These are phyloP conservation scores for Hypocryptadius cinnamomeus DNA, from an alignment of 2,113 vertebrate species.

Conservation along the genomic window DNA sequence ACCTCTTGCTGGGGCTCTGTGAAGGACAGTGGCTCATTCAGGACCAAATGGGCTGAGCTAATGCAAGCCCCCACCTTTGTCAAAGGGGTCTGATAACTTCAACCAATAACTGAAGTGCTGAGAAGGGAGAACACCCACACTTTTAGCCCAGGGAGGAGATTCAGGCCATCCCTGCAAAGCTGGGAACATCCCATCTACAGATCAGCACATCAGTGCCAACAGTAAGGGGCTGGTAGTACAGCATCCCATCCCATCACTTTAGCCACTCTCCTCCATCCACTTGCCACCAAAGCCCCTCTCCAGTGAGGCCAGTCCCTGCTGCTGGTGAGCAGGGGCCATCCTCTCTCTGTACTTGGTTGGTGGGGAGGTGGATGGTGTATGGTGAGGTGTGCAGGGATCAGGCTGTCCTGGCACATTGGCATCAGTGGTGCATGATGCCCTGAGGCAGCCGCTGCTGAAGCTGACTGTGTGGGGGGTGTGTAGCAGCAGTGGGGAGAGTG, in stretches of 20 bases:
- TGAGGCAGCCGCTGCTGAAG: background rate
- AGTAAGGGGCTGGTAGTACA: background rate
- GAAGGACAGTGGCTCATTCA: background rate
- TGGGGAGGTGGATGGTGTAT: background rate
- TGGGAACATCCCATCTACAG: background rate
- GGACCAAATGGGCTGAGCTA: background rate
- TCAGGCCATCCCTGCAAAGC: background rate
- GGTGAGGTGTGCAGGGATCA: background rate
- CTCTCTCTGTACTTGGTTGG: background rate
- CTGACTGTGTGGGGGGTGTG: background rate
- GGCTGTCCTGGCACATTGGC: background rate
- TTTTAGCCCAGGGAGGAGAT: background rate
- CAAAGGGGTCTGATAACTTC: background rate
- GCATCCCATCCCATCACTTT: background rate
- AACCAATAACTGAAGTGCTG: background rate
- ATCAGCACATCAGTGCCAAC: background rate
- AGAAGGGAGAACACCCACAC: background rate
- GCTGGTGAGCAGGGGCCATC: background rate
- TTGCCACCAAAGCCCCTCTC: background rate
- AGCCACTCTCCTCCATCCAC: background rate
- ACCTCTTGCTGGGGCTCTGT: fast-evolving
- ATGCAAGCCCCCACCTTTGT: background rate
- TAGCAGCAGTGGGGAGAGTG: background rate
- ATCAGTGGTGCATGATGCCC: background rate
- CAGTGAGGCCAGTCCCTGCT: background rate